Conservation (phyloP, 2,797 vertebrate species). For the Gouania willdenowi region DNA sequence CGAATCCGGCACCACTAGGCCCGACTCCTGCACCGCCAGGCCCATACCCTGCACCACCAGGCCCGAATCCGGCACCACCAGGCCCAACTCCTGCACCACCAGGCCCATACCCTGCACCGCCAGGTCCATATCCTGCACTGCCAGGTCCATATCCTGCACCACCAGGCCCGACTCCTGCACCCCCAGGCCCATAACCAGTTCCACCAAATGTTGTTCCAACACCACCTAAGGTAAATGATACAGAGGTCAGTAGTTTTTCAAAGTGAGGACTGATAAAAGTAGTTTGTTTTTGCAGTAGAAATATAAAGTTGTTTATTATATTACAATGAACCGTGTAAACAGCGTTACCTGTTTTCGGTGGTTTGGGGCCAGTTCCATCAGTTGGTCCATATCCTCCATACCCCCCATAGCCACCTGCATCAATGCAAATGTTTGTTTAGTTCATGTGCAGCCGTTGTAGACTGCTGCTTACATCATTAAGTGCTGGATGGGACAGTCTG, state of each 20-base stretch:
- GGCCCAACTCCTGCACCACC: conserved; percentile 17
- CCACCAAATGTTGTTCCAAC: conserved; percentile 37
- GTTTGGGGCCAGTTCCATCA: conserved; percentile 54
- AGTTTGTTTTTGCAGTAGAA: too few relatives aligned
- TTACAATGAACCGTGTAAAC: not conserved
- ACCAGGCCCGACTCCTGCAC: not conserved
- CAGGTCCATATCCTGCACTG: conserved; percentile 11
- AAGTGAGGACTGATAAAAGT: too few relatives aligned
- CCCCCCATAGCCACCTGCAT: conserved; percentile 46
- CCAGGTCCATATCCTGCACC: conserved; percentile 14
- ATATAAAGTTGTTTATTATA: not conserved
- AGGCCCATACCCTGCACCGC: conserved; percentile 22
- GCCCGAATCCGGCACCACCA: conserved; percentile 22
- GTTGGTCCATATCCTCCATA: conserved; percentile 49
- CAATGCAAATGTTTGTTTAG: too few relatives aligned
- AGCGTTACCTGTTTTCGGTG: conserved; percentile 66
- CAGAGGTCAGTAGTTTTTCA: not conserved
- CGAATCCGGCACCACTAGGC: conserved; percentile 16
- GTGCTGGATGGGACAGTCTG: too few relatives aligned
- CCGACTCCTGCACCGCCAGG: conserved; percentile 16
- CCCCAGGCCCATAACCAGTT: conserved; percentile 31
- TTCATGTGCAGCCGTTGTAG: too few relatives aligned
- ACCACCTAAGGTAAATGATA: conserved; percentile 25
- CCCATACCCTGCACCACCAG: conserved; percentile 10
- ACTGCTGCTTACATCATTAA: too few relatives aligned